Evolutionary conservation across 2,797 vertebrate species (phyloP).

Genomic region (Moxostoma hubbsi): DNA sequence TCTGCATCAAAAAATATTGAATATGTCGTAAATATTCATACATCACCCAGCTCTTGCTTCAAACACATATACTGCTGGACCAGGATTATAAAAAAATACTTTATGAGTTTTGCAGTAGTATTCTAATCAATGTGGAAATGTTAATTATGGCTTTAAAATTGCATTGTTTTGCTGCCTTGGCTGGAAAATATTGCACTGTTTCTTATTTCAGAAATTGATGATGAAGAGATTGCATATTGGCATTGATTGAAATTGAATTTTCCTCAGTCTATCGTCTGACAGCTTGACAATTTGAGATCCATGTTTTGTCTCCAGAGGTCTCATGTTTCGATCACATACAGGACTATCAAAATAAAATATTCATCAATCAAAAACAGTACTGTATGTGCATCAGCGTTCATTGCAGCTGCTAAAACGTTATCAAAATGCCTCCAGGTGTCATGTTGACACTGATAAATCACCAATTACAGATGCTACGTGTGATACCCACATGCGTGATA

Average conservation of each 20-base stretch:
- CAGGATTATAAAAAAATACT: too few relatives aligned
- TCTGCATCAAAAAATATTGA: too few relatives aligned
- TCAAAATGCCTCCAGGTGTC: constrained; percentile 8
- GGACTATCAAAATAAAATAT: background rate
- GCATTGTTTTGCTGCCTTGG: background rate
- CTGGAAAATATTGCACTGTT: background rate
- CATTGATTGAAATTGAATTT: constrained; percentile 3
- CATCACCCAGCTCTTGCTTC: too few relatives aligned
- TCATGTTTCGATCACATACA: background rate
- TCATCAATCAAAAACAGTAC: background rate
- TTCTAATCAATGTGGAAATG: too few relatives aligned
- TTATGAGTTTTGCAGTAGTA: too few relatives aligned
- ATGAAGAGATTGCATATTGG: background rate
- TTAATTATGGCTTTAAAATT: background rate
- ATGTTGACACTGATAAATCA: constrained; percentile 32
- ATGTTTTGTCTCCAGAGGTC: background rate
- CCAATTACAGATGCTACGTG: constrained; percentile 6
- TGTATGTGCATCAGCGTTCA: background rate
- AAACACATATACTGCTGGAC: too few relatives aligned
- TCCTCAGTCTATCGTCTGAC: constrained; percentile 1
- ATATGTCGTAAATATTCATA: too few relatives aligned
- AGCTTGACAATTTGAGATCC: background rate
- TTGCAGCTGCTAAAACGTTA: background rate
- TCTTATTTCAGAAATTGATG: background rate
- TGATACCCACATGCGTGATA: constrained; percentile 2